These are phyloP conservation scores for Gasteruption jaculator DNA, from an alignment of 2,888 invertebrate species.

Conservation along the genomic window DNA sequence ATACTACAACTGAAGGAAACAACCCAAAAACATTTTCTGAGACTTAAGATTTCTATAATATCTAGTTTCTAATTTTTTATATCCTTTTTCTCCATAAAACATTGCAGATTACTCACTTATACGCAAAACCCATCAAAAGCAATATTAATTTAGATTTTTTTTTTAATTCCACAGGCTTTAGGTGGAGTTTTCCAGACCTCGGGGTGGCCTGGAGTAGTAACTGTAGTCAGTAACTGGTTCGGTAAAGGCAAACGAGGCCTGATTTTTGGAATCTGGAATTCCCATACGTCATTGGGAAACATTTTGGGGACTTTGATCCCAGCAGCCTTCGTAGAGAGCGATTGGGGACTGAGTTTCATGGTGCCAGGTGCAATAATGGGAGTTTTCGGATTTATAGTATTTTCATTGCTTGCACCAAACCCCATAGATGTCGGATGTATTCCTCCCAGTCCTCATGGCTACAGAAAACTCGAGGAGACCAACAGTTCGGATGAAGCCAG, in stretches of 20 bases:
- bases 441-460: conserved; percentile 41
- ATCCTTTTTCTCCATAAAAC: conserved; percentile 5
- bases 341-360: conserved; percentile 91
- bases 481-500: conserved; percentile 41
- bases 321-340: conserved; percentile 74
- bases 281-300: conserved; percentile 93
- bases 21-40: too few relatives aligned
- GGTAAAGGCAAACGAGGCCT: conserved; percentile 86
- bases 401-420: conserved; percentile 80
- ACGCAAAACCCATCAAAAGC: conserved; percentile 19
- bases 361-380: conserved; percentile 84
- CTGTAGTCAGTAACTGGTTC: conserved; percentile 94
- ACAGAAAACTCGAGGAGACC: conserved; percentile 37
- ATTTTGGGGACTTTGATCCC: conserved; percentile 90
- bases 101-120: not conserved
- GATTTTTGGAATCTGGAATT: conserved; percentile 96
- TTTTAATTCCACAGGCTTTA: conserved; percentile 58
- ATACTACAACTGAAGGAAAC: too few relatives aligned
- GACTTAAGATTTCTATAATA: too few relatives aligned
- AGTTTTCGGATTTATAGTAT: conserved; percentile 66
- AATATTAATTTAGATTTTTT: conserved; percentile 8
- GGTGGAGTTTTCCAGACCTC: conserved; percentile 89
- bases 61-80: too few relatives aligned
- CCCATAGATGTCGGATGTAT: conserved; percentile 71
- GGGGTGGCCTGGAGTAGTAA: conserved; percentile 95